These are phyloP conservation scores for Drosophila kikkawai DNA, from an alignment of 1,140 invertebrate genomes.

Conservation along the genomic window DNA sequence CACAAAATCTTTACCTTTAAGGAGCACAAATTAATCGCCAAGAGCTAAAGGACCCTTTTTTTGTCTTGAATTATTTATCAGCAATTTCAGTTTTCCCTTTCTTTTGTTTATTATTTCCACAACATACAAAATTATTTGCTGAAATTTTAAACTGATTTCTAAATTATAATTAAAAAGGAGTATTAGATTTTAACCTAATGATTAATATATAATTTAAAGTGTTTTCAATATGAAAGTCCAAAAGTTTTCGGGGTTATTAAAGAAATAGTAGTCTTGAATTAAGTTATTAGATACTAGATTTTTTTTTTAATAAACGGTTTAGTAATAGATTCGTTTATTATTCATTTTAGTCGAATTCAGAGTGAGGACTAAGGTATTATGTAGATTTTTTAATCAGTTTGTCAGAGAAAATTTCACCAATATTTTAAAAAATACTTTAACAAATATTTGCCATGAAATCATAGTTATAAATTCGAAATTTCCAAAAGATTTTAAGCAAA, in stretches of 20 bases:
- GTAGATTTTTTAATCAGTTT: too few relatives aligned
- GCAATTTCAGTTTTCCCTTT: background rate
- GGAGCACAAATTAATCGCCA: slow-evolving; percentile 1
- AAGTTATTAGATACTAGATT: too few relatives aligned
- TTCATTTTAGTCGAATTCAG: background rate
- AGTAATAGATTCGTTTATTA: background rate
- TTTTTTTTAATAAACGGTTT: background rate
- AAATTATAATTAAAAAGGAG: too few relatives aligned
- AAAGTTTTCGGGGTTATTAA: too few relatives aligned
- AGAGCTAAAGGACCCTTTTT: slow-evolving; percentile 4
- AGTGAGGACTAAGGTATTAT: too few relatives aligned
- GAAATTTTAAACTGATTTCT: too few relatives aligned
- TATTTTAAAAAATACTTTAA: background rate
- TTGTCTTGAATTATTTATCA: slow-evolving; percentile 1
- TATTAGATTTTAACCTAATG: too few relatives aligned
- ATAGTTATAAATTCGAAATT: background rate
- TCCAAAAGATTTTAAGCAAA: background rate
- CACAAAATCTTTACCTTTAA: background rate
- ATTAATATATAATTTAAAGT: too few relatives aligned
- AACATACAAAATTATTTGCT: background rate
- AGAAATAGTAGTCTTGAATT: too few relatives aligned
- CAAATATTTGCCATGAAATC: fast-evolving
- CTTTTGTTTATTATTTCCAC: background rate
- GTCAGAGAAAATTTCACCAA: background rate
- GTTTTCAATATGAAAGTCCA: too few relatives aligned